Evolutionary conservation across 2,888 invertebrate species (phyloP).

Genomic region (Cheilosia impressa): DNA sequence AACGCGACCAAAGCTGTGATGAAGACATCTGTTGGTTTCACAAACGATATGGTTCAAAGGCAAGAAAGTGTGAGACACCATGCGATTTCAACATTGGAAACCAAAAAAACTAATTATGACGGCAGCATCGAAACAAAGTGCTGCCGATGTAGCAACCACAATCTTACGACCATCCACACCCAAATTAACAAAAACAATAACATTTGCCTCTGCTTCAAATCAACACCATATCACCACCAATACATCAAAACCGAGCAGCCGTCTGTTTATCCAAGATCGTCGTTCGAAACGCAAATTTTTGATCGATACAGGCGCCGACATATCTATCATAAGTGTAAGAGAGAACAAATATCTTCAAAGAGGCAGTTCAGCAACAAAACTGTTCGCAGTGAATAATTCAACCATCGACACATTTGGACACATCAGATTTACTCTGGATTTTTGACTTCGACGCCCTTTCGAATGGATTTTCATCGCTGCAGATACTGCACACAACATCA

Average conservation of each 20-base stretch:
- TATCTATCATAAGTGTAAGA: no score
- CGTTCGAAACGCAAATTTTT: no score
- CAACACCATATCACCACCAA: neutral
- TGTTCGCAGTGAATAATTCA: constrained; percentile 47
- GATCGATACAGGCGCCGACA: no score
- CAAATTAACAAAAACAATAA: neutral
- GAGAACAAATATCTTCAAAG: neutral
- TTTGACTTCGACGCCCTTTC: constrained; percentile 35
- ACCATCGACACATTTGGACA: constrained; percentile 43
- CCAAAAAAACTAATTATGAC: no score
- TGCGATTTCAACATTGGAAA: neutral
- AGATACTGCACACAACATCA: constrained; percentile 40
- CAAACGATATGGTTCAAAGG: constrained; percentile 9
- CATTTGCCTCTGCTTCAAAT: neutral
- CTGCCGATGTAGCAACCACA: neutral
- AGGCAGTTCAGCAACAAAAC: neutral
- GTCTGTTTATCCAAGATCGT: constrained; percentile 6
- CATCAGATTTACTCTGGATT: constrained; percentile 27
- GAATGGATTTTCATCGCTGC: constrained; percentile 49
- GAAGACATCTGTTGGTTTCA: constrained; percentile 24
- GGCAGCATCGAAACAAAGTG: no score
- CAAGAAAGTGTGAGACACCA: constrained; percentile 17
- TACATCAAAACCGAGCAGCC: no score
- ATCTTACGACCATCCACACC: neutral
- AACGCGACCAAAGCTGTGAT: neutral